A percentile compares a stretch with the other conserved stretches of the same genome.
phyloP scores from a whole-genome alignment of 2,113 vertebrate genomes.

The Epinephelus moara region DNA sequence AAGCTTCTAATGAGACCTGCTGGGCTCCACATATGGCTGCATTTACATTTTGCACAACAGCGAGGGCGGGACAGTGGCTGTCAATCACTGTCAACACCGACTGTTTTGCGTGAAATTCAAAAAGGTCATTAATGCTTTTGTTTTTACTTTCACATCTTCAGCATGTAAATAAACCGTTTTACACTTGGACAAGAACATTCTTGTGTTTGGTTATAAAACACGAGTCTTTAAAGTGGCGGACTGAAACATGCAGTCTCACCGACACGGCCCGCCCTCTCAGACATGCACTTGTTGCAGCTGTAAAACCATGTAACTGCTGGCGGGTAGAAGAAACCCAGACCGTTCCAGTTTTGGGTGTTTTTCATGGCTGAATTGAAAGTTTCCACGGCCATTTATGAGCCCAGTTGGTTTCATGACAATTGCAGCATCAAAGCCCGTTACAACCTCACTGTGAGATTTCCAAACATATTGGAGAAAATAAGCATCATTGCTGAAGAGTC shows the following conservation, averaged over 20 bases:
- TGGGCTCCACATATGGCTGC: slow-evolving; percentile 55
- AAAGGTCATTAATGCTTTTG: slow-evolving; percentile 28
- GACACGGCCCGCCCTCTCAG: slow-evolving; percentile 52
- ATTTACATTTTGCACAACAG: slow-evolving; percentile 63
- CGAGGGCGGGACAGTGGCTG: slow-evolving; percentile 35
- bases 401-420: slow-evolving; percentile 50
- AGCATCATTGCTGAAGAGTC: slow-evolving; percentile 56
- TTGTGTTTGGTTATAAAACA: slow-evolving; percentile 65
- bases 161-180: slow-evolving; percentile 55
- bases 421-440: slow-evolving; percentile 60
- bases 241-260: slow-evolving; percentile 57
- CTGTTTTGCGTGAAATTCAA: slow-evolving; percentile 12
- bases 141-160: slow-evolving; percentile 70
- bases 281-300: slow-evolving; percentile 73
- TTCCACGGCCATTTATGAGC: slow-evolving; percentile 70
- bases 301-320: slow-evolving; percentile 41
- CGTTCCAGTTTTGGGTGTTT: slow-evolving; percentile 33
- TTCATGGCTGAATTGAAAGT: slow-evolving; percentile 66
- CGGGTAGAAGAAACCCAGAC: slow-evolving; percentile 42
- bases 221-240: slow-evolving; percentile 69
- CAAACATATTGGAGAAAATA: slow-evolving; percentile 38
- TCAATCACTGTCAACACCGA: slow-evolving; percentile 39
- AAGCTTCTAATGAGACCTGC: slow-evolving; percentile 46
- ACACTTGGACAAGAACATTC: slow-evolving; percentile 66
- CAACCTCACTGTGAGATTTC: slow-evolving; percentile 35